Evolutionary conservation across 1,140 invertebrate species (phyloP).

Genomic region (Atta cephalotes): DNA sequence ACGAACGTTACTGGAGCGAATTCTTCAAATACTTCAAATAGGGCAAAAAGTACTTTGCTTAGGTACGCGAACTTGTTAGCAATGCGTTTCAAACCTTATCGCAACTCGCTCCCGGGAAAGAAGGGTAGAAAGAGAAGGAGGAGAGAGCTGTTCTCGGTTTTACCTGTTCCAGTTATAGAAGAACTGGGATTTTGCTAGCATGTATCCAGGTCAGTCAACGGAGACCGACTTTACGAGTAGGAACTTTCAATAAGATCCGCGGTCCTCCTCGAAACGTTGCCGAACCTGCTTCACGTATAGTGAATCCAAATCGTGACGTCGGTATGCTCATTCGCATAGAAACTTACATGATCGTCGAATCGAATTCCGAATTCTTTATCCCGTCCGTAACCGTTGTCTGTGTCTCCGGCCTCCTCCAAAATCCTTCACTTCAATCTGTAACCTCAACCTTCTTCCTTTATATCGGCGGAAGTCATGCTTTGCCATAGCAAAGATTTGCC

Average conservation of each 20-base stretch:
- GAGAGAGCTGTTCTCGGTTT: conserved; percentile 16
- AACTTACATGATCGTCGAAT: conserved; percentile 71
- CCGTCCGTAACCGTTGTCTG: conserved; percentile 29
- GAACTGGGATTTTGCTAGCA: conserved; percentile 20
- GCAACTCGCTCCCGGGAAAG: not conserved
- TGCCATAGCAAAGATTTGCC: conserved; percentile 53
- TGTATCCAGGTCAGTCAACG: conserved; percentile 39
- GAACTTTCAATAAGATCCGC: conserved; percentile 76
- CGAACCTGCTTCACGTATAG: conserved; percentile 34
- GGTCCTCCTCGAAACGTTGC: conserved; percentile 50
- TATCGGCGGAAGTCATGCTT: conserved; percentile 34
- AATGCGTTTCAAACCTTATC: conserved; percentile 41
- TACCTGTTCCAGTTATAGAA: conserved; percentile 30
- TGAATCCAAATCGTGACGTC: conserved; percentile 1
- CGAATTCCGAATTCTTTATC: conserved; percentile 65
- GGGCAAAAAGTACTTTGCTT: not conserved
- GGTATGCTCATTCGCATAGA: conserved; percentile 57
- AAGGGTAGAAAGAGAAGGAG: not conserved
- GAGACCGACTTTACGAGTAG: conserved; percentile 39
- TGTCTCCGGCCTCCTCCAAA: conserved; percentile 5
- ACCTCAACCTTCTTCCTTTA: conserved; percentile 43
- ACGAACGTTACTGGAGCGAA: not conserved
- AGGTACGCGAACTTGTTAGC: conserved; percentile 24
- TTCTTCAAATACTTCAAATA: not conserved
- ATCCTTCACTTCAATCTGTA: conserved; percentile 50